These are phyloP conservation scores for Mus spretus DNA, from an alignment of 2,797 vertebrate genomes.

Conservation along the genomic window DNA sequence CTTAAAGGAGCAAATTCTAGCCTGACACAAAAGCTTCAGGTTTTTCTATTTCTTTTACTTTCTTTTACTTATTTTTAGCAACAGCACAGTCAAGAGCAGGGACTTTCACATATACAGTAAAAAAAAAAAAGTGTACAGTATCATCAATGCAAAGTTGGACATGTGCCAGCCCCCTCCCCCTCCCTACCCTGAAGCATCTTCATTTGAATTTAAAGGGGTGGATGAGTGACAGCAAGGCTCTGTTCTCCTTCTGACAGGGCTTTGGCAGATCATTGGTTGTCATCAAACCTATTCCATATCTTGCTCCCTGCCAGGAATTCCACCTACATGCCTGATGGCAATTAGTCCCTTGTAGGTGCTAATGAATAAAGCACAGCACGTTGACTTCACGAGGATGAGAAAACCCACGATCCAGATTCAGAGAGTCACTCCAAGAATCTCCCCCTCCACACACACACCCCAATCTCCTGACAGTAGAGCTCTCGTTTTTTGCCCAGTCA, in stretches of 20 bases:
- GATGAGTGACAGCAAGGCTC: constrained; percentile 90
- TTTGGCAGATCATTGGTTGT: constrained; percentile 91
- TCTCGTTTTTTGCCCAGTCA: constrained; percentile 54
- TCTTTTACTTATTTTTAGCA: constrained; percentile 49
- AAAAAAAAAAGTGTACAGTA: constrained; percentile 76
- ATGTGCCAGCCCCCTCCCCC: constrained; percentile 86
- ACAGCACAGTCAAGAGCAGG: constrained; percentile 73
- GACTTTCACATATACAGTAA: constrained; percentile 74
- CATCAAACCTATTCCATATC: constrained; percentile 91
- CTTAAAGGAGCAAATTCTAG: constrained; percentile 30
- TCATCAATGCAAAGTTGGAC: constrained; percentile 86
- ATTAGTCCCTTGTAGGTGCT: constrained; percentile 91
- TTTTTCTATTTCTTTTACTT: neutral
- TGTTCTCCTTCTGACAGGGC: constrained; percentile 89
- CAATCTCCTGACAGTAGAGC: constrained; percentile 64
- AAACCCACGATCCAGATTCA: constrained; percentile 86
- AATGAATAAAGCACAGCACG: constrained; percentile 90
- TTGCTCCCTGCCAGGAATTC: constrained; percentile 90
- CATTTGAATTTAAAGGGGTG: constrained; percentile 91
- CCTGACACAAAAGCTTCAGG: neutral
- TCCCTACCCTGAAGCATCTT: constrained; percentile 89
- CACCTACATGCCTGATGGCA: constrained; percentile 92
- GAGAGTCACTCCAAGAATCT: constrained; percentile 86
- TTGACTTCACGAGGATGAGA: constrained; percentile 85
- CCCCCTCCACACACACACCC: neutral